Conservation (phyloP, 1,140 invertebrate species). For the Sminthurinus signatus region DNA sequence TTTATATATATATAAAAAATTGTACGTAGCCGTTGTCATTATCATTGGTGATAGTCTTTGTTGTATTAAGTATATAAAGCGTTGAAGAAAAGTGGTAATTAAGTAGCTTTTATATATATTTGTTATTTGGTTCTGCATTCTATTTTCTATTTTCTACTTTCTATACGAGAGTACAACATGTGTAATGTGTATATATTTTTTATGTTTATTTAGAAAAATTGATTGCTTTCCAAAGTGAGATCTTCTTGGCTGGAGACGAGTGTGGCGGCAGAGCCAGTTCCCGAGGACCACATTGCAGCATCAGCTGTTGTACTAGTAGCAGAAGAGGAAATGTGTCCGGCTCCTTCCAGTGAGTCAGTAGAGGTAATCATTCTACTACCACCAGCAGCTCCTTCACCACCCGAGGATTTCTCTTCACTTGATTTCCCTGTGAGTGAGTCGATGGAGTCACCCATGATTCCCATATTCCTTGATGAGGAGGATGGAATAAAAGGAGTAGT, state of each 20-base stretch:
- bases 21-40: too few species aligned
- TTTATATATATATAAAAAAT: too few species aligned
- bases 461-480: conserved; percentile 22
- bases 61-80: background rate
- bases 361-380: conserved; percentile 48
- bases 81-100: background rate
- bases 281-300: conserved; percentile 36
- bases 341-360: conserved; percentile 56
- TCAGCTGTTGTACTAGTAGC: conserved; percentile 32
- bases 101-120: background rate
- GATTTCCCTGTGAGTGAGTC: conserved; percentile 39
- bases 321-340: conserved; percentile 33
- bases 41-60: background rate
- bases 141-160: too few species aligned
- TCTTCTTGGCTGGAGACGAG: conserved; percentile 37
- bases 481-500: too few species aligned
- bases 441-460: conserved; percentile 36
- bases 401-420: conserved; percentile 18
- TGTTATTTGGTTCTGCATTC: background rate
- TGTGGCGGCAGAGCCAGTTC: conserved; percentile 31
- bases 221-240: conserved; percentile 30
- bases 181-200: background rate
- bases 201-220: conserved; percentile 1
- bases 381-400: conserved; percentile 3
- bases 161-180: background rate